These are phyloP conservation scores for Sebastes goodei DNA, from an alignment of 2,797 vertebrate genomes.

Conservation along the genomic window DNA sequence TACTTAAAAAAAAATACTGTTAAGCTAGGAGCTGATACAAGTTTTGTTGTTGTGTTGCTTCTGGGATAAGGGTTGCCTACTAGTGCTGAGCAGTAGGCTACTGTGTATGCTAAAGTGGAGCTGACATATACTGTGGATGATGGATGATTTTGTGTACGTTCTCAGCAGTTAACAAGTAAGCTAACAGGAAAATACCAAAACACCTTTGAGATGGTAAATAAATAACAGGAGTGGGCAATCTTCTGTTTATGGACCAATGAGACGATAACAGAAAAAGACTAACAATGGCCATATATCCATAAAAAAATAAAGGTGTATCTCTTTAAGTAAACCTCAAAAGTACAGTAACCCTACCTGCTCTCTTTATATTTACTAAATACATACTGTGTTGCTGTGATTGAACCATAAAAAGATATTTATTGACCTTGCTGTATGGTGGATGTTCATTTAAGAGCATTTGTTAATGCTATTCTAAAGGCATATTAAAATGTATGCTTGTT, in stretches of 20 bases:
- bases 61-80: not conserved
- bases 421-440: not conserved
- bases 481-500: conserved; percentile 58
- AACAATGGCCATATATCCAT: not conserved
- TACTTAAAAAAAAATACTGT: not conserved
- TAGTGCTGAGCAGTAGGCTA: not conserved
- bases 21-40: not conserved
- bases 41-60: not conserved
- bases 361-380: not conserved
- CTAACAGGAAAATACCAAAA: not conserved
- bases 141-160: not conserved
- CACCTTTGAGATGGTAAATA: not conserved
- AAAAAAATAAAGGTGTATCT: not conserved
- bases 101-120: not conserved
- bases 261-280: not conserved
- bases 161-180: not conserved
- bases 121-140: not conserved
- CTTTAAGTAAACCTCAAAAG: not conserved
- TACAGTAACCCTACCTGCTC: not conserved
- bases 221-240: not conserved
- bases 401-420: conserved; percentile 23
- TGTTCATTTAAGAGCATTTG: conserved; percentile 25
- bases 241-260: not conserved
- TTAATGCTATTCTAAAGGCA: conserved; percentile 39
- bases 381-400: not conserved